Evolutionary conservation across 1,140 invertebrate species (phyloP), one percentile per base, ranked within the genome.

Genomic region (Schlechtendalia chinensis): DNA sequence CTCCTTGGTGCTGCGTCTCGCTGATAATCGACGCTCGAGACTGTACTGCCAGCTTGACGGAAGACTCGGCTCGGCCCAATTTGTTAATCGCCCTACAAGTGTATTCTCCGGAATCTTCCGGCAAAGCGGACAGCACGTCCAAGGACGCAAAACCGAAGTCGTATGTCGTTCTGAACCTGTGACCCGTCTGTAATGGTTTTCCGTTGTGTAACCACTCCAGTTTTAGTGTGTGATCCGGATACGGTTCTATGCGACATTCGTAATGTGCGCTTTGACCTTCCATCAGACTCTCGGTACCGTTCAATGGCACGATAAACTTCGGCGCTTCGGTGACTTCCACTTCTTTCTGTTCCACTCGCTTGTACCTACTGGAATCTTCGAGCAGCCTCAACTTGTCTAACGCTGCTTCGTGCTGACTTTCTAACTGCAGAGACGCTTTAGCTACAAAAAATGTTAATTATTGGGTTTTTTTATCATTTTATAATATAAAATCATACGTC

Each of bases 121-220:
- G 93, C 86, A 97, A 97, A 3, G 96, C 95, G 59, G 93, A 93
- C 24, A 97, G 88, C 47, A 99, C 93, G 85, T 98, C 96, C 59
- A 99, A 87, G 82, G 96, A 92, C 59, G 96, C 94, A 86, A 97
- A 97, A 50, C 96, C 96, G 87, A 98, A 98, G 85, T 98, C 96
- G 84, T 94, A 95, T 12, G 93, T 91, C 74, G 94, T 96, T 83
- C 94, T 91, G 87, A 96, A 97, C 82, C 96, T 90, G 85, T 96
- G 94, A 69, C 96, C 95, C 81, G 93, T 94, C 84, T 91, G 92
- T n/a, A 98, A 86, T 56, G 95, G 94, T 86, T 96, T 92, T 69
- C 94, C 95, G 85, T 98, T 96, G 84, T 95, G 92, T 86, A 94
- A 96, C 96, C 96, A 98, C 86, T 97, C 94, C 1, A 98, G 93